Base-by-base conservation (phyloP, 2,797 vertebrate species). In the Falco berigora region DNA sequence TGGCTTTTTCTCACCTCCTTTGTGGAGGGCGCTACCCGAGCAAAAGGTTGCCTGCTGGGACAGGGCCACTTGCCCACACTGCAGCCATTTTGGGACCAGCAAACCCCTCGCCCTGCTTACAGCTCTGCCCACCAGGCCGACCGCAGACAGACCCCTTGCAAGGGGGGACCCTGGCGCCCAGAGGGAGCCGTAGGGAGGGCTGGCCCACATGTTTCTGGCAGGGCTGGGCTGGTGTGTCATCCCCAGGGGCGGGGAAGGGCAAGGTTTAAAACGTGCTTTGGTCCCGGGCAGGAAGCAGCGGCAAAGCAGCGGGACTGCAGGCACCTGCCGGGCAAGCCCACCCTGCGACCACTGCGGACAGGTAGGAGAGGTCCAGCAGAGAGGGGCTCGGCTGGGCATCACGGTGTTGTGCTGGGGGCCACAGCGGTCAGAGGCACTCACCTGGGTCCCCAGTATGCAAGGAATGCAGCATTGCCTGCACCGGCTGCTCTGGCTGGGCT, bases 11-110 rank as follows among this genome's bases (percentile, higher is more conserved):
- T 32, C 4, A 0, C 7, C n/a, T 9, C 25, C 32, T 40, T 59
- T 7, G 34, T 0, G 1, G 53, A 25, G 40, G 44, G 8, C 34
- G 8, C 34, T 12, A 44, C 40, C 36, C 15, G 10, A 52, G 46
- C 36, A 30, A 42, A 12, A 1, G 14, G 28, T 20, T 34, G 32
- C 38, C 38, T 22, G 66, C 6, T 0, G 2, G 68, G 49, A 36
- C 32, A 11, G 15, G 53, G 27, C 15, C 38, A 3, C 19, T 12
- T 10, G 16, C 27, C 52, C 20, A 7, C 61, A 1, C 46, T 0
- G 0, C 7, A 13, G 32, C 10, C 6, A 0, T 4, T 12, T 11
- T 0, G 12, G 75, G 40, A 8, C 22, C 1, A 0, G 15, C 0
- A 4, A 21, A 9, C 19, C 40, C 59, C 50, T 66, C 1, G 4